Conservation (phyloP, 2,113 vertebrate genomes). For the Ibidorhyncha struthersii region DNA sequence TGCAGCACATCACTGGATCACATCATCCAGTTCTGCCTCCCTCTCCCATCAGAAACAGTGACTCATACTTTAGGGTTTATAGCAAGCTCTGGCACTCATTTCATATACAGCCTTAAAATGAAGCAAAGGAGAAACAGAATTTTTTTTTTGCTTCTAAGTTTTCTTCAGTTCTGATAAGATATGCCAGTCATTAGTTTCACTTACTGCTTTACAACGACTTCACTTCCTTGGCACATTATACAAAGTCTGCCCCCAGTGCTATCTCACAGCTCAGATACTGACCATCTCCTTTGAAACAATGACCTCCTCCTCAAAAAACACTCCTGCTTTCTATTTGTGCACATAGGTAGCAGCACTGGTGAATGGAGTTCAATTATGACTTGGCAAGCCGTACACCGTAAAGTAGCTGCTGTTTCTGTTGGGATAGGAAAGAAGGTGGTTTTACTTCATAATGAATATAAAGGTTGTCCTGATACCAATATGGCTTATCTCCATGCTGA, state of each 20-base stretch:
- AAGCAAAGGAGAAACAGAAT: background rate
- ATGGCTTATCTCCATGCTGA: background rate
- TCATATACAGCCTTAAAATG: background rate
- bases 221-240: background rate
- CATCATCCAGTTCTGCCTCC: background rate
- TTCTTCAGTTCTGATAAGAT: background rate
- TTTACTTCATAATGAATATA: background rate
- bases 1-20: background rate
- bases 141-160: background rate
- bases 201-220: background rate
- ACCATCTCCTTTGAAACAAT: background rate
- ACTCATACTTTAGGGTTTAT: background rate
- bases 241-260: background rate
- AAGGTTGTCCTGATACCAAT: background rate
- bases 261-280: background rate
- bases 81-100: background rate
- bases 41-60: background rate
- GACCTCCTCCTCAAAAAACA: background rate
- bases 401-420: background rate
- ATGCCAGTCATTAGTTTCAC: background rate
- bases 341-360: background rate
- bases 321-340: background rate
- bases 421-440: background rate
- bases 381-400: background rate
- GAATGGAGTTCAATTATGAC: background rate